Conservation (phyloP, 2,888 invertebrate species). For the Platycheirus rosarum region DNA sequence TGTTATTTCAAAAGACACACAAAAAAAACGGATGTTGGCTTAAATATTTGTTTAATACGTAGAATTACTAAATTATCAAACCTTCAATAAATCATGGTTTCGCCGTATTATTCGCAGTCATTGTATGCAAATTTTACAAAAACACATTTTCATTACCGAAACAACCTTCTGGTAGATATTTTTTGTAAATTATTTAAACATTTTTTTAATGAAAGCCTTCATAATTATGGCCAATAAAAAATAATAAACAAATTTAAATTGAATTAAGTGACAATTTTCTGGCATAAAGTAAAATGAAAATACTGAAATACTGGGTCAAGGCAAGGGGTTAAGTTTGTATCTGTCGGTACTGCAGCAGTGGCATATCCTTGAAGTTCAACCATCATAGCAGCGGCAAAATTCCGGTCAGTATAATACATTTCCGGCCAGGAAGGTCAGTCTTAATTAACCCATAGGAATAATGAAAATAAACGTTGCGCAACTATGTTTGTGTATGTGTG, state of each 20-base stretch:
- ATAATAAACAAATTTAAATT: neutral
- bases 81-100: neutral
- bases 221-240: neutral
- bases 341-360: slow-evolving; percentile 8
- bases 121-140: neutral
- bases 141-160: neutral
- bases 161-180: neutral
- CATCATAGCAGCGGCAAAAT: slow-evolving; percentile 48
- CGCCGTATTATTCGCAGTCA: neutral
- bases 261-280: slow-evolving; percentile 9
- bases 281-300: neutral
- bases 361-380: slow-evolving; percentile 57
- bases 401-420: slow-evolving; percentile 48
- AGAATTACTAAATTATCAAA: too few relatives aligned
- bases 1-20: too few relatives aligned
- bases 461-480: slow-evolving; percentile 63
- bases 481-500: slow-evolving; percentile 12
- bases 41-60: too few relatives aligned
- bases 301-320: slow-evolving; percentile 13
- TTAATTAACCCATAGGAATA: slow-evolving; percentile 70
- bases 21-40: too few relatives aligned
- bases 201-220: neutral
- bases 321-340: neutral
- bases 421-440: slow-evolving; percentile 42
- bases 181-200: neutral